Evolutionary conservation across 2,113 vertebrate species (phyloP), one percentile per base, ranked within the genome.

Genomic region (Odocoileus hemionus): DNA sequence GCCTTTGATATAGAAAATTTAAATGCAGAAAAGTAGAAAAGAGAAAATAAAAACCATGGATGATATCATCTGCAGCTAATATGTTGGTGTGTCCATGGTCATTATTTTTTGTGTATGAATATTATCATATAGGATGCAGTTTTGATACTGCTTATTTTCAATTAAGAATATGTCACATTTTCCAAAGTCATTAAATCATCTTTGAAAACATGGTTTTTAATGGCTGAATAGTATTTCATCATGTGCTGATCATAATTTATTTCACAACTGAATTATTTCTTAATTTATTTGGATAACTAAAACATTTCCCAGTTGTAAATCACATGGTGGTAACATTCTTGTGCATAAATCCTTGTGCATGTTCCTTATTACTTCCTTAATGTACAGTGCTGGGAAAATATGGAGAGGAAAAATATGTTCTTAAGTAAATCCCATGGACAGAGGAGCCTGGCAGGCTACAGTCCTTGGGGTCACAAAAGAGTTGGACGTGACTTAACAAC

Each of bases 61-160:
- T 7, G 11, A 0, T 60, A 50, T 91, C 45, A 52, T 50, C 19
- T 70, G 9, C 55, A 95, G 50, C 78, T 96, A 45, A 52, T 86
- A 88, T 84, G 83, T 95, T 95, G 25, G 5, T 91, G 2, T 91
- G 10, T 60, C 90, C 0, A 7, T 36, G 57, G 5, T 55, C 3
- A 88, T 92, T 92, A 33, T 79, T 96, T 89, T 70, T 39, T 61
- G 25, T 50, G 17, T 64, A 19, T 5, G 10, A 50, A 79, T 70
- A 36, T 78, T 86, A 91, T 67, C 26, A 60, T 43, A 52, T 55
- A 60, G 12, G 36, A 26, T 80, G 39, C 13, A 43, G 6, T 64
- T 94, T 96, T 96, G 85, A 95, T 60, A 5, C 70, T 80, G 52
- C 55, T 90, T 93, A 50, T 86, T 82, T 96, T 95, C 60, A 74